Evolutionary conservation across 53 echinoderm and acorn worm species (phyloP).

Genomic region (Antedon mediterranea): DNA sequence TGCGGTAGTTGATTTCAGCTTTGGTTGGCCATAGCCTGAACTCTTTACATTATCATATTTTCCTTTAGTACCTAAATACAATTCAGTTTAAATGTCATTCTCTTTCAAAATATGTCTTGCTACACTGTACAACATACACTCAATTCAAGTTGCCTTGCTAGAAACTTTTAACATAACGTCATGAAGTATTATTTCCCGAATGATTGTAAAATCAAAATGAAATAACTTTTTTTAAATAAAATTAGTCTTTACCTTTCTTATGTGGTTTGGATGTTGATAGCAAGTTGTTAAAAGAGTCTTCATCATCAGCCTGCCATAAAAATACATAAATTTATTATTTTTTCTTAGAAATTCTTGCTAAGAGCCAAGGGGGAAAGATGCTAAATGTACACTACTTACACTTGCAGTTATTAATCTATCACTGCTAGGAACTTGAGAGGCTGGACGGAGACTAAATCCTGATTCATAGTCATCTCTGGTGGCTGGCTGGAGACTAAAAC

Average conservation of each 20-base stretch:
- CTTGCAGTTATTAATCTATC: not conserved
- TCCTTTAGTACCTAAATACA: slow-evolving; percentile 6
- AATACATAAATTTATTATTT: not conserved
- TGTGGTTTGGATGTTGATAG: not conserved
- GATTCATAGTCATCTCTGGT: slow-evolving; percentile 1
- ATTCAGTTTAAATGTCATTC: not conserved
- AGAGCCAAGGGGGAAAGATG: no score
- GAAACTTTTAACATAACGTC: no score
- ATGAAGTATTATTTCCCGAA: no score
- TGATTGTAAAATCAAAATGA: no score
- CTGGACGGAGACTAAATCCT: slow-evolving; percentile 1
- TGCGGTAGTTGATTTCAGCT: slow-evolving; percentile 22
- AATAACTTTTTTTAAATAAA: no score
- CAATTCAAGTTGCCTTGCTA: no score
- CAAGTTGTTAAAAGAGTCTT: slow-evolving; percentile 17
- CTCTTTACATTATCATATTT: slow-evolving; percentile 50
- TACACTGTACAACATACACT: no score
- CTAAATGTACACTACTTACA: no score
- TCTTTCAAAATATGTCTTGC: no score
- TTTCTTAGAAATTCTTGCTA: no score
- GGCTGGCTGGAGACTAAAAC: slow-evolving; percentile 42
- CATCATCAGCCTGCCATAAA: slow-evolving; percentile 30
- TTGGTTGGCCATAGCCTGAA: slow-evolving; percentile 65
- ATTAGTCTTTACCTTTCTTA: slow-evolving; percentile 16
- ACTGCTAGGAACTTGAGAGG: not conserved